phyloP scores from a whole-genome alignment of 64 coral and sea anemone genomes.

The Actinia tenebrosa region DNA sequence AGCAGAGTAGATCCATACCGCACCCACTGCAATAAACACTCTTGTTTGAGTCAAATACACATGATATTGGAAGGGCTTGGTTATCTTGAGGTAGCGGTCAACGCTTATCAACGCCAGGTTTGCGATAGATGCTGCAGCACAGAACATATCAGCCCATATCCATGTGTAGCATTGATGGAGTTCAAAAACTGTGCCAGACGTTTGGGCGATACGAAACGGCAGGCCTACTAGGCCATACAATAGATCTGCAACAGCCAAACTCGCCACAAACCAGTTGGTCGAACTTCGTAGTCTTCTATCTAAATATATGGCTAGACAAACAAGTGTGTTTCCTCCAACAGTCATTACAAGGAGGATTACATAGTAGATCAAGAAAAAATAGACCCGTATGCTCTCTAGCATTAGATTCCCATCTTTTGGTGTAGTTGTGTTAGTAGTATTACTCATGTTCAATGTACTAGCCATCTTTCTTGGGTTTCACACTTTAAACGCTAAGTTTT shows the following conservation, averaged over 20 bases:
- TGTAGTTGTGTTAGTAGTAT: not conserved
- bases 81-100: constrained; percentile 84
- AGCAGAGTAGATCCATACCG: constrained; percentile 60
- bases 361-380: constrained; percentile 53
- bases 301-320: constrained; percentile 74
- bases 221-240: constrained; percentile 56
- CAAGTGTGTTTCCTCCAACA: constrained; percentile 67
- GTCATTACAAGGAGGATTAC: constrained; percentile 46
- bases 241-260: constrained; percentile 73
- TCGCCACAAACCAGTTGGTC: constrained; percentile 89
- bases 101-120: constrained; percentile 79
- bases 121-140: constrained; percentile 75
- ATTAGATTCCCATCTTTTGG: not conserved
- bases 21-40: constrained; percentile 51
- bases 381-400: not conserved
- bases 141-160: constrained; percentile 79
- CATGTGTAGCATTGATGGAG: constrained; percentile 35
- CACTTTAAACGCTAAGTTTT: not conserved
- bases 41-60: constrained; percentile 60
- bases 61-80: constrained; percentile 86
- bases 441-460: not conserved
- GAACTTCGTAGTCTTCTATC: constrained; percentile 70
- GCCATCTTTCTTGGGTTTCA: constrained; percentile 1
- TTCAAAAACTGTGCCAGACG: constrained; percentile 12
- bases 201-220: constrained; percentile 67